A percentile compares a stretch with the other conserved stretches of the same genome.
Conservation (phyloP, 2,797 vertebrate genomes). For the Cossypha dichroa region DNA sequence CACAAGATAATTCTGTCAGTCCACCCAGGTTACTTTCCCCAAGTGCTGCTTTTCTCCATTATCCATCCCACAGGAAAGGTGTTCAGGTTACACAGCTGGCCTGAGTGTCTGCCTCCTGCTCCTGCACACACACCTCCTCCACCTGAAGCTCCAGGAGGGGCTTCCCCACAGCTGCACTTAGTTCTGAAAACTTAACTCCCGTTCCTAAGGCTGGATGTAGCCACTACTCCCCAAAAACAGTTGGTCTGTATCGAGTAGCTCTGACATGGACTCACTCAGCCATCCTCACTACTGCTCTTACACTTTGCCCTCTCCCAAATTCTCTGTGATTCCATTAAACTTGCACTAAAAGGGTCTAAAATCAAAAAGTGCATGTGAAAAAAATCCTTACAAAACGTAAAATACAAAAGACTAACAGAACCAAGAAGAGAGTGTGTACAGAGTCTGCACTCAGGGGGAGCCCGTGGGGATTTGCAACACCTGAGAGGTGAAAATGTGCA, state of each 20-base stretch:
- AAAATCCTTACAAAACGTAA: background rate
- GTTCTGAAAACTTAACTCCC: background rate
- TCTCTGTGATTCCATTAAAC: background rate
- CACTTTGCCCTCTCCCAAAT: background rate
- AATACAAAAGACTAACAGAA: background rate
- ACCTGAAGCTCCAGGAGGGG: background rate
- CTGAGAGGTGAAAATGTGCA: conserved; percentile 39
- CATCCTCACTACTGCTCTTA: background rate
- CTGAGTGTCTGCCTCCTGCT: background rate
- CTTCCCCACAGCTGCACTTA: background rate
- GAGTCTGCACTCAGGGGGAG: background rate
- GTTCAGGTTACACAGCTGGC: background rate
- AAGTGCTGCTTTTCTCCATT: background rate
- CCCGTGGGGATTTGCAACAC: background rate
- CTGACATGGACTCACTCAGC: background rate
- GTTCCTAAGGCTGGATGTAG: background rate
- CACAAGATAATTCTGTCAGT: background rate
- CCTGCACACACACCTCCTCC: background rate
- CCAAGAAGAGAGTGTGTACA: background rate
- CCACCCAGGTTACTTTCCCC: rapidly evolving
- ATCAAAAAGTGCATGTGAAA: background rate
- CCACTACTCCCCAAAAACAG: rapidly evolving
- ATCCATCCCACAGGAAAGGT: background rate
- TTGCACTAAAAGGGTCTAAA: background rate
- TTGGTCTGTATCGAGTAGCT: background rate